A percentile compares a stretch with the other conserved stretches of the same genome.
These are phyloP conservation scores for Allolobophora icterica DNA, from an alignment of 2,888 invertebrate species.

Conservation along the genomic window DNA sequence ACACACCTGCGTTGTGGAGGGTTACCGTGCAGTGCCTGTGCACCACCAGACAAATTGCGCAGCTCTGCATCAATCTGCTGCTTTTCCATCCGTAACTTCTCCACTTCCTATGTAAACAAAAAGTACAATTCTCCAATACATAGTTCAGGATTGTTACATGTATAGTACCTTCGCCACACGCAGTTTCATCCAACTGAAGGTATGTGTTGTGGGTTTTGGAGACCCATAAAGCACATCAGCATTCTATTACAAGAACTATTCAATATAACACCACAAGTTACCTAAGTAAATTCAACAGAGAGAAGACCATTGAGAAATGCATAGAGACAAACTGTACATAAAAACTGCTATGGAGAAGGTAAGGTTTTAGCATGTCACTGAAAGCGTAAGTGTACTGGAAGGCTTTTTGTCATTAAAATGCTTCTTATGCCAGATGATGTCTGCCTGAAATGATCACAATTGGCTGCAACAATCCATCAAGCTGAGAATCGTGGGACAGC, in stretches of 20 bases:
- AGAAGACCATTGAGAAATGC: neutral
- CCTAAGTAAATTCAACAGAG: neutral
- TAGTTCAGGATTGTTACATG: neutral
- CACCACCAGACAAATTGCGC: conserved; percentile 50
- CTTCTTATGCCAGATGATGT: neutral
- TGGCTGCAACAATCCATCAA: neutral
- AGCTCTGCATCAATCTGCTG: conserved; percentile 93
- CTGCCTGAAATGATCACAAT: neutral
- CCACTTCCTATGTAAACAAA: conserved; percentile 81
- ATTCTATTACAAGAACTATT: neutral
- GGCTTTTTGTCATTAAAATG: neutral
- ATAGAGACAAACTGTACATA: neutral
- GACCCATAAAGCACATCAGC: neutral
- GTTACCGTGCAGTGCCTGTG: neutral
- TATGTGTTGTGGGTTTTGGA: neutral
- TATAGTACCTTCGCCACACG: neutral
- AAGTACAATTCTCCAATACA: neutral
- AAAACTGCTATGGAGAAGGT: neutral
- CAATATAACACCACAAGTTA: too few species aligned
- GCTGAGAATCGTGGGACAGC: neutral
- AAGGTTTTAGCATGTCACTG: neutral
- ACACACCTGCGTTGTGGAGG: neutral
- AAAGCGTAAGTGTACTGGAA: neutral
- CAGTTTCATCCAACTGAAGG: neutral
- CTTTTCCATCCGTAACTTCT: conserved; percentile 91